Evolutionary conservation across 2,888 invertebrate genomes (phyloP).

Genomic region (Apomyelois bistriatella): DNA sequence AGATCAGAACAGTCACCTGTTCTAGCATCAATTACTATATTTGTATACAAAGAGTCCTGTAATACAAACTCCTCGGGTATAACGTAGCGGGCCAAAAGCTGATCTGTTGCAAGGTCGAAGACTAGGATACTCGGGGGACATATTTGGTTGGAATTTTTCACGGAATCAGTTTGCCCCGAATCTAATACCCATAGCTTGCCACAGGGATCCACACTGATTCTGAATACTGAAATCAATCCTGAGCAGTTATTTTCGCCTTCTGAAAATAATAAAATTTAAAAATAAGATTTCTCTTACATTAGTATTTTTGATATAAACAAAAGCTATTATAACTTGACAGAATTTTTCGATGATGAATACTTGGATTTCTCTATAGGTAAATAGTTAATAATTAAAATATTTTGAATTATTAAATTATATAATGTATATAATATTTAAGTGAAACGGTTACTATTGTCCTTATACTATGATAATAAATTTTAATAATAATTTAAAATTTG

Average conservation of each 20-base stretch:
- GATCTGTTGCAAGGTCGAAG: conserved; percentile 85
- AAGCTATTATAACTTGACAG: too few species aligned
- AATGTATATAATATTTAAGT: too few species aligned
- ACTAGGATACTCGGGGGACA: conserved; percentile 87
- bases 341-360: too few species aligned
- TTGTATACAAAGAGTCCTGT: conserved; percentile 84
- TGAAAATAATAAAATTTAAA: conserved; percentile 27
- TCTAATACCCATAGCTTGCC: conserved; percentile 90
- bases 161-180: conserved; percentile 86
- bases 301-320: too few species aligned
- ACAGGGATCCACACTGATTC: conserved; percentile 86
- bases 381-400: too few species aligned
- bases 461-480: too few species aligned
- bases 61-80: conserved; percentile 83
- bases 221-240: conserved; percentile 87
- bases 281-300: too few species aligned
- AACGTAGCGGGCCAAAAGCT: conserved; percentile 80
- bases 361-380: too few species aligned
- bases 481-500: too few species aligned
- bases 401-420: too few species aligned
- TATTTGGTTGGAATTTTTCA: conserved; percentile 81
- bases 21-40: conserved; percentile 83
- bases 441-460: too few species aligned
- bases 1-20: conserved; percentile 81
- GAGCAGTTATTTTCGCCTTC: conserved; percentile 75